phyloP scores from a whole-genome alignment of 2,113 vertebrate species.

The Rynchops niger region DNA sequence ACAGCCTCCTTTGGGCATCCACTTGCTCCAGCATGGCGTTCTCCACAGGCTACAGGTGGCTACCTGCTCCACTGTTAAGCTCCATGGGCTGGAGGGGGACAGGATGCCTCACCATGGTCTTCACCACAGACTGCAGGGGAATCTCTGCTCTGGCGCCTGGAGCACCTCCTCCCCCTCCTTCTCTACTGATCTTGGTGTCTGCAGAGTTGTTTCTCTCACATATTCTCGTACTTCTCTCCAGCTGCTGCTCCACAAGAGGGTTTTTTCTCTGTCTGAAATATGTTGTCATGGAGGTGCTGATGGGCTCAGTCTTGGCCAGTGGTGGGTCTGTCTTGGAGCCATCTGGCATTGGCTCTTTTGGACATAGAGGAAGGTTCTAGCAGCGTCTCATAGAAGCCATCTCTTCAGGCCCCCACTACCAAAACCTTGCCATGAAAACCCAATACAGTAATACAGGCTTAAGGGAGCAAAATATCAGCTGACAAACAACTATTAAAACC shows the following conservation, averaged over 20 bases:
- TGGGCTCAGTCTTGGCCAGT: neutral
- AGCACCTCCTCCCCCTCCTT: neutral
- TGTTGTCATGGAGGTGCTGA: neutral
- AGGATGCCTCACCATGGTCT: neutral
- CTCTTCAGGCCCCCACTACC: neutral
- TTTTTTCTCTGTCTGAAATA: neutral
- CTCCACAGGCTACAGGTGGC: neutral
- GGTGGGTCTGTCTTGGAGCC: neutral
- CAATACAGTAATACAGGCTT: neutral
- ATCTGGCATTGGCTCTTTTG: neutral
- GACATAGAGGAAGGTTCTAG: neutral
- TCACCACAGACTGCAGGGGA: neutral
- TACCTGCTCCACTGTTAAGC: neutral
- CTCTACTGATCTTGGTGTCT: neutral
- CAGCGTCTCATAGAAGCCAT: neutral
- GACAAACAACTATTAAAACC: neutral
- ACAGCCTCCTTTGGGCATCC: neutral
- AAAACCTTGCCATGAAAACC: neutral
- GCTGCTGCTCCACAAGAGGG: too few relatives aligned
- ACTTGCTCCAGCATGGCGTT: neutral
- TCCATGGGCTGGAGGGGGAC: neutral
- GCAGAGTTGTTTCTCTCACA: neutral
- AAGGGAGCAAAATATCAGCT: neutral
- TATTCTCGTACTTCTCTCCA: neutral
- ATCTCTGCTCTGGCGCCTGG: neutral